phyloP scores from a whole-genome alignment of 92 coral and sea anemone species.

The Porites rus region DNA sequence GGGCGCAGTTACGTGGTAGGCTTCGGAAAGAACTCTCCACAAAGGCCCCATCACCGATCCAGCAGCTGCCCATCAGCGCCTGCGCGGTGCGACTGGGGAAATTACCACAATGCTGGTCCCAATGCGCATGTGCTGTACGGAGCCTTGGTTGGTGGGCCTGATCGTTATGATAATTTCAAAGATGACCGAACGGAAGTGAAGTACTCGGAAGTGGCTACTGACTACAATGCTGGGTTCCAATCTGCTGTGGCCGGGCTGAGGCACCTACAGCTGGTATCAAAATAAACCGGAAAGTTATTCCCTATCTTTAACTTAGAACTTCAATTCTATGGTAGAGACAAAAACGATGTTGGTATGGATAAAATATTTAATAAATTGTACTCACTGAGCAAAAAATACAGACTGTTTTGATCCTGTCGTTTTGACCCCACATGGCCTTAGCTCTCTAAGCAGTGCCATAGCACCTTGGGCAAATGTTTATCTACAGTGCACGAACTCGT shows the following conservation, averaged over 20 bases:
- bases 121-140: conserved; percentile 46
- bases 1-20: conserved; percentile 64
- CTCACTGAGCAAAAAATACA: no score
- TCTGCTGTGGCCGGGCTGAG: conserved; percentile 66
- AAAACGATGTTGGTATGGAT: no score
- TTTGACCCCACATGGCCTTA: no score
- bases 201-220: conserved; percentile 68
- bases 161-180: conserved; percentile 49
- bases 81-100: conserved; percentile 40
- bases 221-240: conserved; percentile 79
- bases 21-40: conserved; percentile 60
- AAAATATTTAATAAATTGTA: no score
- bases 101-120: conserved; percentile 37
- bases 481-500: no score
- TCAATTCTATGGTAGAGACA: no score
- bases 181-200: conserved; percentile 50
- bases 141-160: conserved; percentile 71
- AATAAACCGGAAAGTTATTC: background rate
- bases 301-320: no score
- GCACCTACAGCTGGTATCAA: conserved; percentile 1
- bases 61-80: conserved; percentile 57
- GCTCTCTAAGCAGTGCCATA: no score
- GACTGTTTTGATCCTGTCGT: no score
- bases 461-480: no score
- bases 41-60: conserved; percentile 62